Evolutionary conservation across 2,888 invertebrate species (phyloP).

Genomic region (Scaptomyza flava): DNA sequence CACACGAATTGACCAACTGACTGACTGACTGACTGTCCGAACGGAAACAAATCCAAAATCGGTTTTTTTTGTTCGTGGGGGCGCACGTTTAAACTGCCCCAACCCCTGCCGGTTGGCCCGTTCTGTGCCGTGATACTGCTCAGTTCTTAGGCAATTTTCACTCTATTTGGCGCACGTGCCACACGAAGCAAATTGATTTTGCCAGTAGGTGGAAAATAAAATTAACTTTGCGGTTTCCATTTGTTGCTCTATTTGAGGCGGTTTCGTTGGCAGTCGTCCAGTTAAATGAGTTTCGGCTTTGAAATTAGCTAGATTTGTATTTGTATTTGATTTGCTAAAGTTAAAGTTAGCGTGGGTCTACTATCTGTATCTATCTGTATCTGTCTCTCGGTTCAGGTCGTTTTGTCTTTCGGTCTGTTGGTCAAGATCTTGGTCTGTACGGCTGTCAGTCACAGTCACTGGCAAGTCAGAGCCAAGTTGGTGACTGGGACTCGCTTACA

Average conservation of each 20-base stretch:
- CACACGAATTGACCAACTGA: slow-evolving; percentile 69
- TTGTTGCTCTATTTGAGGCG: slow-evolving; percentile 62
- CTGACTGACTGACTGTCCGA: slow-evolving; percentile 40
- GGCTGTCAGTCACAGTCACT: slow-evolving; percentile 77
- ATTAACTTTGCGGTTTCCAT: slow-evolving; percentile 74
- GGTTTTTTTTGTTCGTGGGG: slow-evolving; percentile 41
- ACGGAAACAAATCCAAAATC: slow-evolving; percentile 32
- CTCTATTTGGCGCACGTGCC: slow-evolving; percentile 84
- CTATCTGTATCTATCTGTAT: slow-evolving; percentile 27
- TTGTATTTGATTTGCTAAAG: slow-evolving; percentile 75
- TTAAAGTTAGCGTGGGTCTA: slow-evolving; percentile 55
- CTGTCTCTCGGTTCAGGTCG: slow-evolving; percentile 22
- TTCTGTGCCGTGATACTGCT: slow-evolving; percentile 8
- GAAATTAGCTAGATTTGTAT: slow-evolving; percentile 79
- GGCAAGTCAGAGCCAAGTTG: slow-evolving; percentile 54
- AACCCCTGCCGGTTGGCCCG: slow-evolving; percentile 4
- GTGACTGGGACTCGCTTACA: slow-evolving; percentile 77
- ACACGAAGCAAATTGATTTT: slow-evolving; percentile 84
- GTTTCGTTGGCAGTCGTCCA: slow-evolving; percentile 39
- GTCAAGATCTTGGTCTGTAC: slow-evolving; percentile 71
- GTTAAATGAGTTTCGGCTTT: slow-evolving; percentile 70
- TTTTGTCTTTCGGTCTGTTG: slow-evolving; percentile 39
- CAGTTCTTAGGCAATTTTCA: slow-evolving; percentile 63
- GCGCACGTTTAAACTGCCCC: slow-evolving; percentile 42
- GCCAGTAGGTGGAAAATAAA: slow-evolving; percentile 83